phyloP scores from a whole-genome alignment of 1,140 invertebrate species.

The Nasonia longicornis region DNA sequence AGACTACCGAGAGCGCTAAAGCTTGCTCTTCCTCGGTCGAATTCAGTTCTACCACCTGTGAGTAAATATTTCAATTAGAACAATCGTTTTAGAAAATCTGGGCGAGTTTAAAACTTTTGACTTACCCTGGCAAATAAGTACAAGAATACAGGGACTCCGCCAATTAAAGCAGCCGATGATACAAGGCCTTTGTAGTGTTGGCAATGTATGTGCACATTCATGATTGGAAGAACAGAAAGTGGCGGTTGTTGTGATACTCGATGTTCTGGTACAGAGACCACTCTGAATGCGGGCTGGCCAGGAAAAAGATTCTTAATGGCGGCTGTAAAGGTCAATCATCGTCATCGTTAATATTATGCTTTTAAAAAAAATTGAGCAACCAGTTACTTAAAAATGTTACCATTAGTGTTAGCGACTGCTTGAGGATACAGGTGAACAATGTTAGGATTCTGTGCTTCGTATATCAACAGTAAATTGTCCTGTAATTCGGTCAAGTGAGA shows the following conservation, averaged over 20 bases:
- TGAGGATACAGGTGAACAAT: conserved; percentile 74
- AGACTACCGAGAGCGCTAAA: conserved; percentile 69
- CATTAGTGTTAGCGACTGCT: conserved; percentile 68
- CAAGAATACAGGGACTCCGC: conserved; percentile 73
- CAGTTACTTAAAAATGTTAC: conserved; percentile 54
- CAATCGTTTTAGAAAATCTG: not conserved
- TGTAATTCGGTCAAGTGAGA: conserved; percentile 70
- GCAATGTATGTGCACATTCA: conserved; percentile 59
- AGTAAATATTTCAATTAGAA: not conserved
- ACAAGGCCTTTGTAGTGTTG: conserved; percentile 70
- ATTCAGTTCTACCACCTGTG: conserved; percentile 74
- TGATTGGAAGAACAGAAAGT: conserved; percentile 62
- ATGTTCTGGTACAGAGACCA: conserved; percentile 64
- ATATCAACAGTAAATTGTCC: conserved; percentile 72
- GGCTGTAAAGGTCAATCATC: conserved; percentile 36
- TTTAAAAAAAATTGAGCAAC: not conserved
- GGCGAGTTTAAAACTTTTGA: conserved; percentile 3
- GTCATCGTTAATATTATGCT: not conserved
- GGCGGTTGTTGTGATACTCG: conserved; percentile 69
- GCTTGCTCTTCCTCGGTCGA: conserved; percentile 72
- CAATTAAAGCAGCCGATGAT: conserved; percentile 71
- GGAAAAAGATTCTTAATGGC: conserved; percentile 67
- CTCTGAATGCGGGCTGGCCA: conserved; percentile 67
- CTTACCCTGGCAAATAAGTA: conserved; percentile 74
- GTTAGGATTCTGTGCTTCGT: conserved; percentile 72